phyloP scores from a whole-genome alignment of 37 sponge, comb jelly and placozoan genomes.

The Aplysina aerophoba region DNA sequence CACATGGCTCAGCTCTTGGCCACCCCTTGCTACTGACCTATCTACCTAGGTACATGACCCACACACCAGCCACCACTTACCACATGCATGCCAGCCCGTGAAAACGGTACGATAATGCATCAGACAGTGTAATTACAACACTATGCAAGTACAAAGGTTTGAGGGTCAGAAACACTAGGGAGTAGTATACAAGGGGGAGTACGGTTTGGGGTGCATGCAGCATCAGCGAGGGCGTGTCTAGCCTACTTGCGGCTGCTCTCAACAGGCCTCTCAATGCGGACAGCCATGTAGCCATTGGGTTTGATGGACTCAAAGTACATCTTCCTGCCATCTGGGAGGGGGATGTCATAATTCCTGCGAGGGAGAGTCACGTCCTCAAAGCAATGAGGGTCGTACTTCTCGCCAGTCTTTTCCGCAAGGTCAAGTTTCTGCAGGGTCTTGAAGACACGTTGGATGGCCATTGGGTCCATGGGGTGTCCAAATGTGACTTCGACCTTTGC shows the following conservation, averaged over 20 bases:
- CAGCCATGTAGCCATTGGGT: background rate
- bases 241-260: background rate
- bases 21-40: no score
- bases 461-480: constrained; percentile 18
- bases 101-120: no score
- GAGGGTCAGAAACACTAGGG: no score
- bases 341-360: background rate
- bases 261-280: background rate
- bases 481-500: background rate
- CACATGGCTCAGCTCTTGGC: no score
- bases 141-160: no score
- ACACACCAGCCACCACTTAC: no score
- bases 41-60: no score
- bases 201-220: no score
- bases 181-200: no score
- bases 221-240: no score
- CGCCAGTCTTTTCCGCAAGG: background rate
- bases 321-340: constrained; percentile 18
- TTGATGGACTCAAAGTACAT: constrained; percentile 19
- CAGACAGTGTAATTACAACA: no score
- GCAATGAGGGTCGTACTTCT: background rate
- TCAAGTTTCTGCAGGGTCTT: constrained; percentile 16
- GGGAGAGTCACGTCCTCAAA: background rate
- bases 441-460: background rate
- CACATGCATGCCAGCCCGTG: no score